Evolutionary conservation across 92 coral and sea anemone genomes (phyloP).

Genomic region (Meandrina meandrites): DNA sequence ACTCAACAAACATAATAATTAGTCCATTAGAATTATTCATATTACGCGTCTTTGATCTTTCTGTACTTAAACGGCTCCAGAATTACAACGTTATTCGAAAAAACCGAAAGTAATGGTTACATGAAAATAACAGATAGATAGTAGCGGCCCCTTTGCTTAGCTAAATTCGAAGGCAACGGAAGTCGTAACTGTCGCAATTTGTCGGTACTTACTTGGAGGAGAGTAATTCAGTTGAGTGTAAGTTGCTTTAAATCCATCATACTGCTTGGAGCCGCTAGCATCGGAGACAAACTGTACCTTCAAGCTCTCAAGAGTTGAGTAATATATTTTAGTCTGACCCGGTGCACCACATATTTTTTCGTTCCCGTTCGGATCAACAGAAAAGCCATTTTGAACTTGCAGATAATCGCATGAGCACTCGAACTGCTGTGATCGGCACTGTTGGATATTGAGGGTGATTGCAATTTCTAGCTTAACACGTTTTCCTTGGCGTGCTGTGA

Average conservation of each 20-base stretch:
- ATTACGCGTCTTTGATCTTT: too few species aligned
- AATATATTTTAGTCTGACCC: background rate
- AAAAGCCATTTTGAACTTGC: constrained; percentile 16
- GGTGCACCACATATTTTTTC: background rate
- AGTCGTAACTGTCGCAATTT: too few species aligned
- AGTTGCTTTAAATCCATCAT: background rate
- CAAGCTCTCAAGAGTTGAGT: constrained; percentile 6
- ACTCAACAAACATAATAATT: too few species aligned
- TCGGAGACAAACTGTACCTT: constrained; percentile 20
- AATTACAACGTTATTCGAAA: too few species aligned
- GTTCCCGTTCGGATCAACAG: background rate
- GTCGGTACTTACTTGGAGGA: constrained; percentile 22
- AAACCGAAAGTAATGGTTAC: too few species aligned
- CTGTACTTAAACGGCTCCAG: too few species aligned
- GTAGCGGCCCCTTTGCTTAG: too few species aligned
- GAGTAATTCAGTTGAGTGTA: background rate
- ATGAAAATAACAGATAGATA: too few species aligned
- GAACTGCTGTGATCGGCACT: background rate
- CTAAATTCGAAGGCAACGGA: too few species aligned
- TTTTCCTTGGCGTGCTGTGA: constrained; percentile 1
- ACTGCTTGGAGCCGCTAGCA: background rate
- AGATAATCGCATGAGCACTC: constrained; percentile 21
- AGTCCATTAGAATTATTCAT: too few species aligned
- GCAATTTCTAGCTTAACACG: background rate
- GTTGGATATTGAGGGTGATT: background rate